Evolutionary conservation across 2,797 vertebrate genomes (phyloP).

Genomic region (Tokudaia tokunoshimensis): DNA sequence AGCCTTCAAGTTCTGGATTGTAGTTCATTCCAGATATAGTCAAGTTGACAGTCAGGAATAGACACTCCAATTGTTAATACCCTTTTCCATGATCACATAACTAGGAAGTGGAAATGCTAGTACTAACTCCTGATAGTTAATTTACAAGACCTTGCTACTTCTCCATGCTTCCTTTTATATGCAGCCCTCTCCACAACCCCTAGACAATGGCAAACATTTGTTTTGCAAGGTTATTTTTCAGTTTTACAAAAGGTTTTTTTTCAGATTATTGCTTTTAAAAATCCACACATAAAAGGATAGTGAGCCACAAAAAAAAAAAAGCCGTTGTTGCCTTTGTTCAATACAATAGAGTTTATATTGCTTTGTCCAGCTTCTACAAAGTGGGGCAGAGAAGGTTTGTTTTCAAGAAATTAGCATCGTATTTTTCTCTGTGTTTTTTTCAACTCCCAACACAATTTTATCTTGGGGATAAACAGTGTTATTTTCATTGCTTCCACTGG

Average conservation of each 20-base stretch:
- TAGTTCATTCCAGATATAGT: too few relatives aligned
- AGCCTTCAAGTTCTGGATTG: too few relatives aligned
- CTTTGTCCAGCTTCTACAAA: conserved; percentile 74
- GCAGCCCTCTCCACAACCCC: neutral
- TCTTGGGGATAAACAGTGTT: conserved; percentile 80
- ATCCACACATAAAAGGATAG: conserved; percentile 60
- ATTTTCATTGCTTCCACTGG: conserved; percentile 78
- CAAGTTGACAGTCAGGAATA: too few relatives aligned
- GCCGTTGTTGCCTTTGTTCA: conserved; percentile 67
- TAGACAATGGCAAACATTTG: conserved; percentile 5
- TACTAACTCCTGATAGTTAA: neutral
- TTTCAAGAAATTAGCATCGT: conserved; percentile 74
- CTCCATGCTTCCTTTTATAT: neutral
- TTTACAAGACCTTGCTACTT: neutral
- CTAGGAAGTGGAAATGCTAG: neutral
- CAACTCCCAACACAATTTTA: conserved; percentile 69
- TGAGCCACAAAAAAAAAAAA: conserved; percentile 55
- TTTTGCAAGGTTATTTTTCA: conserved; percentile 41
- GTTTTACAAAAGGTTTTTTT: conserved; percentile 12
- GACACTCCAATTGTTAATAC: neutral
- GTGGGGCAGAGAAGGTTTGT: conserved; percentile 71
- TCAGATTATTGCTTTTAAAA: conserved; percentile 59
- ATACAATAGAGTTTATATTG: conserved; percentile 76
- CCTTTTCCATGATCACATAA: neutral
- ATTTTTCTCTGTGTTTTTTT: conserved; percentile 34